phyloP scores from a whole-genome alignment of 1,140 invertebrate genomes.

The Oryctes rhinoceros region DNA sequence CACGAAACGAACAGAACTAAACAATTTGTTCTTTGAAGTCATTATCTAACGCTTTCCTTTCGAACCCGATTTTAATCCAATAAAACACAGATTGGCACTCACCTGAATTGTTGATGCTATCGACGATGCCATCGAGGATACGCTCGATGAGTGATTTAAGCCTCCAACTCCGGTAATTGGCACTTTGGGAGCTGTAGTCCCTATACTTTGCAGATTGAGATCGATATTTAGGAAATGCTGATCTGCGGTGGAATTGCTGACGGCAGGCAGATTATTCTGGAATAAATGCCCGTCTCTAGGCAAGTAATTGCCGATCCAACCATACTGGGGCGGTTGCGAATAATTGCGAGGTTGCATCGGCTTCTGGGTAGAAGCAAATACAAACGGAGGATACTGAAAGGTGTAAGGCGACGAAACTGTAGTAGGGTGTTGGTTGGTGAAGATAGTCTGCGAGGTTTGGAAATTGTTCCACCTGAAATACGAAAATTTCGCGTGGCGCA shows the following conservation, averaged over 20 bases:
- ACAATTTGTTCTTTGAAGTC: too few species aligned
- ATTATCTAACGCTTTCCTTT: too few species aligned
- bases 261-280: background rate
- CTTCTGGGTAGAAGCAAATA: background rate
- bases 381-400: constrained; percentile 21
- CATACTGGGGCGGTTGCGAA: background rate
- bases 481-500: background rate
- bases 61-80: too few species aligned
- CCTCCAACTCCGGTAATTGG: background rate
- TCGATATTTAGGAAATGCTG: constrained; percentile 13
- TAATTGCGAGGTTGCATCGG: background rate
- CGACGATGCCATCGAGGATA: background rate
- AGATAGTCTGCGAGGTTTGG: constrained; percentile 17
- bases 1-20: too few species aligned
- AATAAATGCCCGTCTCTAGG: background rate
- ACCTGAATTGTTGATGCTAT: background rate
- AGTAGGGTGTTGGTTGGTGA: background rate
- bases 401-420: background rate
- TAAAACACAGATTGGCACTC: background rate
- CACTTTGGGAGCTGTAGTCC: background rate
- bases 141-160: background rate
- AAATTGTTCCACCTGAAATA: constrained; percentile 35
- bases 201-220: constrained; percentile 22
- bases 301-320: constrained; percentile 8
- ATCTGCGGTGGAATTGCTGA: background rate